Conservation (phyloP, 30 jellyfish, hydroid and myxozoan genomes). For the Hydra vulgaris region DNA sequence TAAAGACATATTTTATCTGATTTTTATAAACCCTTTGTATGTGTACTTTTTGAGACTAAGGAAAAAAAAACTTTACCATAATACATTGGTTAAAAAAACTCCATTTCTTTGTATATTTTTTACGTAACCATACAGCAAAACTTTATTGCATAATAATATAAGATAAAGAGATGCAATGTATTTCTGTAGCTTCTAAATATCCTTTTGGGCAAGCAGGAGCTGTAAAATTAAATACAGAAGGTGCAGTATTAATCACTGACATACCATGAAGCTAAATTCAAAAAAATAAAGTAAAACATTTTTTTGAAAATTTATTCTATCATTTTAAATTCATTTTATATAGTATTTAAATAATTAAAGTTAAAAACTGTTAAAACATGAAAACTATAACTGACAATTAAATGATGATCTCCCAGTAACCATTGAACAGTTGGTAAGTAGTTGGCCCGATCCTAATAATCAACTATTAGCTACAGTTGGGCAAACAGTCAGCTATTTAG, state of each 20-base stretch:
- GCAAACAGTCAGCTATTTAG: too few relatives aligned
- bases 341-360: not conserved
- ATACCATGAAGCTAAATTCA: slow-evolving; percentile 80
- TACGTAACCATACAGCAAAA: too few relatives aligned
- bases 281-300: not conserved
- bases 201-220: slow-evolving; percentile 86
- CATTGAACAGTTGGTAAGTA: slow-evolving; percentile 37
- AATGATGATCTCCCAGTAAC: slow-evolving; percentile 37
- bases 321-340: too few relatives aligned
- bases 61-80: too few relatives aligned
- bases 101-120: too few relatives aligned
- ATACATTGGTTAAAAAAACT: too few relatives aligned
- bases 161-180: slow-evolving; percentile 35
- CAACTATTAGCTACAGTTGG: too few relatives aligned
- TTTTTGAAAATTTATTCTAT: too few relatives aligned
- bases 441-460: slow-evolving; percentile 58
- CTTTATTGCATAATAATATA: too few relatives aligned
- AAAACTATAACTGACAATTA: slow-evolving; percentile 84
- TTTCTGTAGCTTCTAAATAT: slow-evolving; percentile 79
- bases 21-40: too few relatives aligned
- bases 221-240: slow-evolving; percentile 83
- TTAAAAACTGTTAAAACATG: not conserved
- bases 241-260: slow-evolving; percentile 91
- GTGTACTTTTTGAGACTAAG: too few relatives aligned
- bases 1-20: too few relatives aligned